Base-by-base conservation (phyloP, 2,888 invertebrate genomes). In the Podotricha telesiphe region DNA sequence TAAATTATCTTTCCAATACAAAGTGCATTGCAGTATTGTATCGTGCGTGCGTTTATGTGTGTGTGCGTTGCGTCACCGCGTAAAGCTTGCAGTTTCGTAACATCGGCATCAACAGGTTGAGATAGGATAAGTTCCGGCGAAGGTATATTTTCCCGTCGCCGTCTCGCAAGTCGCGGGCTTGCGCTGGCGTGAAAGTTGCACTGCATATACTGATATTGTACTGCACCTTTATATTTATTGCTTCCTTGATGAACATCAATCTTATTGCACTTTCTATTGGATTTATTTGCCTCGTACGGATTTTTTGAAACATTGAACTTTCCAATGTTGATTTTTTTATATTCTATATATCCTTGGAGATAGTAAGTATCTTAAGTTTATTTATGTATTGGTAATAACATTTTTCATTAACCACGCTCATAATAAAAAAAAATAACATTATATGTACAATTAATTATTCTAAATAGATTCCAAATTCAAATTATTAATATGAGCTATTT, bases 21-120 rank as follows among this genome's bases (percentile, higher is more conserved):
- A 42, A 40, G 13, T 37, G 20, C 22, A n/a, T n/a, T n/a, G n/a
- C n/a, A 6, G 22, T n/a, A 20, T 55, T 42, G 42, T 34, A 15
- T 48, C 2, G 37, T 58, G 37, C 11, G 13, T 56, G 19, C 22
- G 0, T 13, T 42, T 59, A 42, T 42, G 59, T 40, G 22, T 66
- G 13, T 56, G 19, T 37, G 59, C 28, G 42, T 67, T 59, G 28
- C 51, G 59, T 51, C 45, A 66, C 40, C 42, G 17, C 34, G 20
- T 17, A 42, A 51, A 67, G 50, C 51, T 50, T 61, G 48, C 59
- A 53, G 59, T 67, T 61, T 59, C 59, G 51, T 42, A 48, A 61
- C 51, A 28, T 55, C 17, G 13, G 10, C 45, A 51, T 20, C 50
- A 61, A 48, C 34, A 56, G 66, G 59, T 67, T 45, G 42, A 51